phyloP scores from a whole-genome alignment of 2,113 vertebrate species.

The Heterocephalus glaber region DNA sequence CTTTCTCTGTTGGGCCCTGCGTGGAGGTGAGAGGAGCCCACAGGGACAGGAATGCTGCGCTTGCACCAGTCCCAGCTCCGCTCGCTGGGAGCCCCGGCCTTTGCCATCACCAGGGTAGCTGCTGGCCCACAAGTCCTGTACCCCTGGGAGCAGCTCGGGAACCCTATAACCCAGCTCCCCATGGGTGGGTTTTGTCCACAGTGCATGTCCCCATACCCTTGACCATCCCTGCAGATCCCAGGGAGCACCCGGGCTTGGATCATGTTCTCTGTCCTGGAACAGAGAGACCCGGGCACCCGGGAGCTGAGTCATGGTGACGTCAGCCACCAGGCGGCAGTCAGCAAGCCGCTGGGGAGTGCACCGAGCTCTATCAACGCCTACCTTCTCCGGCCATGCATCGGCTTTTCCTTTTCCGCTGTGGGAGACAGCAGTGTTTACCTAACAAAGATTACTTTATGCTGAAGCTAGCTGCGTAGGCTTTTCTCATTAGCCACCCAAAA shows the following conservation, averaged over 20 bases:
- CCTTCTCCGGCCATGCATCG: neutral
- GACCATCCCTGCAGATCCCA: neutral
- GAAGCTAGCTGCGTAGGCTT: neutral
- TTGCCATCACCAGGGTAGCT: neutral
- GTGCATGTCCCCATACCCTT: accelerated
- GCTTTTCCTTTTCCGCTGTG: neutral
- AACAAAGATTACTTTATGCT: neutral
- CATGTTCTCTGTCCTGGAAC: neutral
- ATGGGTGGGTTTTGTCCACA: neutral
- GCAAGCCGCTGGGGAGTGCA: neutral
- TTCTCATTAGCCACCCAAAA: neutral
- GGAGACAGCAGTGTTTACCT: neutral
- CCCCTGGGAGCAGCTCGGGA: neutral
- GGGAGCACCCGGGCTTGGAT: neutral
- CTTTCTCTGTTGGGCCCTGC: neutral
- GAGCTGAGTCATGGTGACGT: neutral
- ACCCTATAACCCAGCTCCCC: neutral
- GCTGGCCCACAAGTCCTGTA: neutral
- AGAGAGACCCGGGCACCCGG: neutral
- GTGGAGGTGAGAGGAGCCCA: neutral
- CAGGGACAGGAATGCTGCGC: neutral
- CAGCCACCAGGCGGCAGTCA: neutral
- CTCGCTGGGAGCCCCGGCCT: no score
- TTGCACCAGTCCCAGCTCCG: neutral
- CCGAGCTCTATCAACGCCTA: neutral